Percentiles rank a stretch among this genome's conserved stretches.
phyloP scores from a whole-genome alignment of 30 jellyfish, hydroid and myxozoan genomes.

The Cassiopea andromeda region DNA sequence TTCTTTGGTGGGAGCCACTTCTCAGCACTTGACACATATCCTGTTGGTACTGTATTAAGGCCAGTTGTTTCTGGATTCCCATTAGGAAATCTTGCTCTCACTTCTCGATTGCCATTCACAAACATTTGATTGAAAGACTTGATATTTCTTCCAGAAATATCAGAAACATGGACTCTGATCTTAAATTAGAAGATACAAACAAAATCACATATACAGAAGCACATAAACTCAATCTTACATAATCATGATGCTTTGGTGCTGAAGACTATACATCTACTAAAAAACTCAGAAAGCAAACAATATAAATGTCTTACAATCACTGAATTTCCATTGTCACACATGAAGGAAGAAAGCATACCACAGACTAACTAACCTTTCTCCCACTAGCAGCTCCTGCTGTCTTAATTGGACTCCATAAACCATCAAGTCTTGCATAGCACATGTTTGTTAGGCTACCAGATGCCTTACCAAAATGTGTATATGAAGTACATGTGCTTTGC shows the following conservation, averaged over 20 bases:
- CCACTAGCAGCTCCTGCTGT: slow-evolving; percentile 85
- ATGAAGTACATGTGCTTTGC: slow-evolving; percentile 83
- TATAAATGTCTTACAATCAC: no score
- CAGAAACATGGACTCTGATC: slow-evolving; percentile 85
- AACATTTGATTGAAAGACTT: slow-evolving; percentile 79
- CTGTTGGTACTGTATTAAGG: slow-evolving; percentile 91
- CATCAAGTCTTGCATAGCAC: slow-evolving; percentile 94
- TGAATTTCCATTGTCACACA: no score
- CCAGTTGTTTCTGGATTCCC: slow-evolving; percentile 98
- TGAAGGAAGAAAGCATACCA: not conserved
- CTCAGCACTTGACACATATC: slow-evolving; percentile 82
- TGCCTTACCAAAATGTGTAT: slow-evolving; percentile 64
- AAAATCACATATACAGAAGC: no score
- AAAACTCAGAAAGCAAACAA: no score
- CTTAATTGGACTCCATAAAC: slow-evolving; percentile 85
- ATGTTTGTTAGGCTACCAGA: slow-evolving; percentile 72
- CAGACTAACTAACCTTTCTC: slow-evolving; percentile 63
- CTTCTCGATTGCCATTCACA: slow-evolving; percentile 81
- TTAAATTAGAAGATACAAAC: not conserved
- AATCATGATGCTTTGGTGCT: no score
- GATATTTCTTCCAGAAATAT: slow-evolving; percentile 60
- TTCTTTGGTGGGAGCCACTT: slow-evolving; percentile 89
- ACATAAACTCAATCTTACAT: no score
- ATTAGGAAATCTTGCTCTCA: slow-evolving; percentile 97
- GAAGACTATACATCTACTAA: no score